Base-by-base conservation (phyloP, 2,113 vertebrate species). In the Sylvia atricapilla region DNA sequence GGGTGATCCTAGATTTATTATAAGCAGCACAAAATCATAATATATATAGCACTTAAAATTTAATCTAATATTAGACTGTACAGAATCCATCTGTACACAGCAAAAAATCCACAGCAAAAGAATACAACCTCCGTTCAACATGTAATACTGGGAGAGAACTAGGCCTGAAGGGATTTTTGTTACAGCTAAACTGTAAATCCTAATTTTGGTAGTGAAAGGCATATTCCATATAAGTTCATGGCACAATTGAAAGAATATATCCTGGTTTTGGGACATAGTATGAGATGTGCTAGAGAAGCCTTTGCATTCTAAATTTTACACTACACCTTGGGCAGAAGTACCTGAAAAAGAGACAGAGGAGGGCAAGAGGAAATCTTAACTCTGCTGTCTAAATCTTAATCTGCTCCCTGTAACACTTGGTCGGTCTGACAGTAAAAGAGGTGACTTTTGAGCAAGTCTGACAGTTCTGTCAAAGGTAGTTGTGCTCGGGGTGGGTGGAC, bases 51-150 rank as follows among this genome's bases (percentile, higher is more conserved):
- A 62, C 9, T 37, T 52, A 27, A 0, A n/a, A 35, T 60, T 79
- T 80, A 72, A 63, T 63, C 23, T 79, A 72, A 24, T 33, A 52
- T 52, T 76, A 66, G 53, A 25, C 13, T n/a, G 6, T 60, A 68
- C 9, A 59, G 33, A 60, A 35, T 22, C 18, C 2, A 35, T 37
- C 41, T 47, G 8, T 53, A 64, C 18, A 75, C 37, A 80, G 17
- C 9, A 37, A 37, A 37, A 37, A 37, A 37, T 37, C 37, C 37
- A 49, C 6, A 47, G 41, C 22, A 82, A 53, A 74, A n/a, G 28
- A 17, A 8, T 6, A 22, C 3, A 35, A 10, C 13, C 7, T 79
- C 7, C 3, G 7, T 58, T 67, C 39, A 47, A 11, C 1, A 1
- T 16, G 18, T 27, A 20, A 39, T 30, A 7, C 44, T 55, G 44